Conservation (phyloP, 2,113 vertebrate species). For the Paramisgurnus dabryanus region DNA sequence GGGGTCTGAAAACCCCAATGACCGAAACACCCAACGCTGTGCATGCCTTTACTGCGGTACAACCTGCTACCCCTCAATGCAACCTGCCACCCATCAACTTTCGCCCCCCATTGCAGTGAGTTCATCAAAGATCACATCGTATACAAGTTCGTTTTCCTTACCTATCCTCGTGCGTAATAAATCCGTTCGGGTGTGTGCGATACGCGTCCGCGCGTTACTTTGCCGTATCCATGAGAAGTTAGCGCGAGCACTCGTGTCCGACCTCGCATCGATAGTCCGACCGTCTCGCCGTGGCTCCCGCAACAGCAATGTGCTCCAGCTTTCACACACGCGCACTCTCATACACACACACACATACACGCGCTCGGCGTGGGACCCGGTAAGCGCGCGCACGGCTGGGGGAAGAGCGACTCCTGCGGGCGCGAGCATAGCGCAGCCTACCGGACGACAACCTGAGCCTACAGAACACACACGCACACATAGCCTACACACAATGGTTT, state of each 20-base stretch:
- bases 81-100: conserved; percentile 23
- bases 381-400: conserved; percentile 35
- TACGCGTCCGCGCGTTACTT: conserved; percentile 33
- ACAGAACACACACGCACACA: background rate
- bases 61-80: conserved; percentile 6
- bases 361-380: conserved; percentile 6
- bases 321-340: conserved; percentile 16
- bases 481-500: background rate
- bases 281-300: conserved; percentile 36
- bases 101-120: conserved; percentile 5
- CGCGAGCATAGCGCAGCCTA: conserved; percentile 69
- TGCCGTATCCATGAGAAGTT: conserved; percentile 48
- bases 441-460: conserved; percentile 51
- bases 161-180: conserved; percentile 35
- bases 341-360: conserved; percentile 31
- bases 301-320: conserved; percentile 38
- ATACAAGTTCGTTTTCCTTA: background rate
- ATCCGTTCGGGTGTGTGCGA: conserved; percentile 11
- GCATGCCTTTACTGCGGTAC: conserved; percentile 25
- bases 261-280: conserved; percentile 32
- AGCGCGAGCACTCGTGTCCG: conserved; percentile 22
- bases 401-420: conserved; percentile 47
- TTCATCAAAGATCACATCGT: conserved; percentile 11
- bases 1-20: background rate
- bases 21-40: background rate